Evolutionary conservation across 2,113 vertebrate genomes (phyloP).

Genomic region (Tachycineta bicolor): DNA sequence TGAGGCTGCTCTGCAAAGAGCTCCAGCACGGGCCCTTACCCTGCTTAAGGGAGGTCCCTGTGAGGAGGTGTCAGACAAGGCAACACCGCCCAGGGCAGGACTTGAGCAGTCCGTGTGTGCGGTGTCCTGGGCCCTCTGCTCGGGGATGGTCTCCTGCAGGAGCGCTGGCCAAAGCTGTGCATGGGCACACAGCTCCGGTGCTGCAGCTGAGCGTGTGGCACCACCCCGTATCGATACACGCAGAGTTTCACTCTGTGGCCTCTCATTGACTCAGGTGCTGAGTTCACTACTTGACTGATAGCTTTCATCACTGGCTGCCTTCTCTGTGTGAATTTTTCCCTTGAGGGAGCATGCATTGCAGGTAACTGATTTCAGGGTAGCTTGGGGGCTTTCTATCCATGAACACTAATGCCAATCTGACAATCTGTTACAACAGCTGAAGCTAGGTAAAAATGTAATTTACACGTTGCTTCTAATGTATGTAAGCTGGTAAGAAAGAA

Average conservation of each 20-base stretch:
- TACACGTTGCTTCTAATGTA: background rate
- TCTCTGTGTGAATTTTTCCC: background rate
- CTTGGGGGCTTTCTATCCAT: background rate
- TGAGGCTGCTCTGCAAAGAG: background rate
- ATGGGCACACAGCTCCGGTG: rapidly evolving
- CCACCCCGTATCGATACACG: rapidly evolving
- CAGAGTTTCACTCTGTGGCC: background rate
- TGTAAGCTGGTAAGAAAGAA: background rate
- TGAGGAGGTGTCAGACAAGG: rapidly evolving
- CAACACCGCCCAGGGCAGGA: rapidly evolving
- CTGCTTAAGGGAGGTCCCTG: no score
- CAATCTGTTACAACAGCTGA: background rate
- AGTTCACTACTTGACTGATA: background rate
- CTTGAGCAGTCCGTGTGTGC: rapidly evolving
- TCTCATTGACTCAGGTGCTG: background rate
- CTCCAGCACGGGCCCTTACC: rapidly evolving
- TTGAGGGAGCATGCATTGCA: background rate
- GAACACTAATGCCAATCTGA: background rate
- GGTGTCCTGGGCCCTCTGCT: rapidly evolving
- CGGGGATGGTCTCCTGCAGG: background rate
- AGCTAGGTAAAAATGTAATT: background rate
- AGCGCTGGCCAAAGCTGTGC: rapidly evolving
- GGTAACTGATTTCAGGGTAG: background rate
- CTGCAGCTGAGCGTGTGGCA: rapidly evolving
- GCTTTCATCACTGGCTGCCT: background rate